A percentile compares a stretch with the other conserved stretches of the same genome.
These are phyloP conservation scores for Belgica antarctica DNA, from an alignment of 2,888 invertebrate genomes.

Conservation along the genomic window DNA sequence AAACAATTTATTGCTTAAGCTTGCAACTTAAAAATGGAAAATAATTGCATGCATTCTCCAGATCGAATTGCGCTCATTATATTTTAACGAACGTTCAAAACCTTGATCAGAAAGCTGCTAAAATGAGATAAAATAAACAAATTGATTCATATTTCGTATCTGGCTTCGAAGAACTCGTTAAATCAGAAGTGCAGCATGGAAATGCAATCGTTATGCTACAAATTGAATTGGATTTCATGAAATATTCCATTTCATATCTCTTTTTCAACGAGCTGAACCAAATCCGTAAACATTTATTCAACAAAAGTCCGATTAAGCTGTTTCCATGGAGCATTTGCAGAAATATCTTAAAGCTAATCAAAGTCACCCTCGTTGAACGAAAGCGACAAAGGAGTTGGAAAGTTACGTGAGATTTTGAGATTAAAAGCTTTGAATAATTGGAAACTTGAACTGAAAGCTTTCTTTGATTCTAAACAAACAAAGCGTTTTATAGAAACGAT, in stretches of 20 bases:
- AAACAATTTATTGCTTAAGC: not conserved
- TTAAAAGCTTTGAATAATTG: slow-evolving; percentile 4
- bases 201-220: slow-evolving; percentile 39
- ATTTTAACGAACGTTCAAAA: not conserved
- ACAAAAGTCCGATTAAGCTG: slow-evolving; percentile 24
- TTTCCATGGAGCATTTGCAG: no score
- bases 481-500: no score
- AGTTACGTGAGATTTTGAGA: no score
- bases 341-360: no score
- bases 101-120: not conserved
- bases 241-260: no score
- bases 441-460: no score
- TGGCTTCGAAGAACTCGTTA: not conserved
- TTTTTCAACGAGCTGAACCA: slow-evolving; percentile 28
- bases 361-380: no score
- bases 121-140: not conserved
- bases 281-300: slow-evolving; percentile 36
- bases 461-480: no score
- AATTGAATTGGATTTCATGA: slow-evolving; percentile 38
- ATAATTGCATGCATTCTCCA: not conserved
- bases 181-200: slow-evolving; percentile 29
- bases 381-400: no score
- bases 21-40: not conserved
- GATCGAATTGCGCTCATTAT: not conserved
- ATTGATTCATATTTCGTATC: slow-evolving; percentile 20